Base-by-base conservation (phyloP, 2,888 invertebrate genomes). In the Cremastinae sp. region DNA sequence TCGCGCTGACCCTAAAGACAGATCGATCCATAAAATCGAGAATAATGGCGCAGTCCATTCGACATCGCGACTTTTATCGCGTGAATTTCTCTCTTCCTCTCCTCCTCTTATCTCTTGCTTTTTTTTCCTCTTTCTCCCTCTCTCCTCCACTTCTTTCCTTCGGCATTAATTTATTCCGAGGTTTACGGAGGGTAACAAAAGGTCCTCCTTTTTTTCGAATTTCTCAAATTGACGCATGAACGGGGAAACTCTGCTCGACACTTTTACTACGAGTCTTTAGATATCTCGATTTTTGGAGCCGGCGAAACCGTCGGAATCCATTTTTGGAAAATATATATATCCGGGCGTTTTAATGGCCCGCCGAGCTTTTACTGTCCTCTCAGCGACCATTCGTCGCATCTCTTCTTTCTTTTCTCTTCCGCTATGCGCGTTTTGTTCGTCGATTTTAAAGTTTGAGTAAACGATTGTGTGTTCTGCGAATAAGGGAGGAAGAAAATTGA, bases 21-120 rank as follows among this genome's bases (percentile, higher is more conserved):
- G 69, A 76, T 76, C 76, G 73, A 73, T 69, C 76, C 69, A 73
- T 69, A 73, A 73, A 76, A 76, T 76, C 64, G 59, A 73, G 73
- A 76, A 73, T 73, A 76, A 73, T 76, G 65, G 76, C 41, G 14
- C 56, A 61, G 20, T 37, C 58, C 51, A 55, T 72, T 73, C 59
- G 62, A 66, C 58, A 68, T 66, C 56, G 45, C 59, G 64, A 69
- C 73, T 65, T 73, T 76, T 65, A 76, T 76, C 58, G 69, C 28
- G 28, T 12, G 20, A 49, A 41, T 20, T n/a, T n/a, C n/a, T 43
- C 49, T 69, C 1, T 7, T 28, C 18, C 49, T 65, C 59, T 49
- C n/a, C 14, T 45, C n/a, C 61, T 41, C 3, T n/a, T 41, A 10
- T 28, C 28, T 56, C 45, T 70, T 22, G 12, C 12, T 16, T 37